Evolutionary conservation across 1,140 invertebrate genomes (phyloP).

Genomic region (Polyergus mexicanus): DNA sequence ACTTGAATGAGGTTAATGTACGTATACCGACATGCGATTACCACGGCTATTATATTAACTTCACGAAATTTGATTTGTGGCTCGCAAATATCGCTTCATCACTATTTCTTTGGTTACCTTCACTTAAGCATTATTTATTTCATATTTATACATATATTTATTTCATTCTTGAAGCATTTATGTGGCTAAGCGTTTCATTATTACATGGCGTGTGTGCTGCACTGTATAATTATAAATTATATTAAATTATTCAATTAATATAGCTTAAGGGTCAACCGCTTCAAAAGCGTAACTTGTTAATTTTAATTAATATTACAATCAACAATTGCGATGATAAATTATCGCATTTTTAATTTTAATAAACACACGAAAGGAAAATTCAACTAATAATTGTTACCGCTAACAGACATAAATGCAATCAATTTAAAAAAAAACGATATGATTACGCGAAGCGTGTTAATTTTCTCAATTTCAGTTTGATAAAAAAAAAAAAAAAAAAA

Average conservation of each 20-base stretch:
- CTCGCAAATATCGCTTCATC: conserved; percentile 31
- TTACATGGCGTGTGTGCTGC: background rate
- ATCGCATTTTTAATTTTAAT: background rate
- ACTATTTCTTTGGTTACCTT: conserved; percentile 37
- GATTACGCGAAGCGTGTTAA: conserved; percentile 12
- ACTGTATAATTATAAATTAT: conserved; percentile 9
- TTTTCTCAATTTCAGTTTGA: conserved; percentile 38
- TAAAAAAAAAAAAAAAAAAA: no score
- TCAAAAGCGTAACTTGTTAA: background rate
- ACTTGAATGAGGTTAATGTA: conserved; percentile 34
- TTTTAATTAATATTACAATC: background rate
- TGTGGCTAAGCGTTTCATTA: background rate
- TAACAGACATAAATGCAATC: background rate
- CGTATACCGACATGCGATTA: background rate
- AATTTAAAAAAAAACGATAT: background rate
- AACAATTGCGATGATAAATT: background rate
- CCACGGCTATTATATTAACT: conserved; percentile 40
- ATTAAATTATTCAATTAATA: background rate
- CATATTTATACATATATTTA: no score
- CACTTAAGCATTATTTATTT: no score
- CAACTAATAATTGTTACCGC: background rate
- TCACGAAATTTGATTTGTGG: conserved; percentile 34
- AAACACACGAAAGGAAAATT: background rate
- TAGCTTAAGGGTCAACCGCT: background rate
- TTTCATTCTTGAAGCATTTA: conserved; percentile 43